phyloP scores from a whole-genome alignment of 2,113 vertebrate species.

The Chloroceryle aenea region DNA sequence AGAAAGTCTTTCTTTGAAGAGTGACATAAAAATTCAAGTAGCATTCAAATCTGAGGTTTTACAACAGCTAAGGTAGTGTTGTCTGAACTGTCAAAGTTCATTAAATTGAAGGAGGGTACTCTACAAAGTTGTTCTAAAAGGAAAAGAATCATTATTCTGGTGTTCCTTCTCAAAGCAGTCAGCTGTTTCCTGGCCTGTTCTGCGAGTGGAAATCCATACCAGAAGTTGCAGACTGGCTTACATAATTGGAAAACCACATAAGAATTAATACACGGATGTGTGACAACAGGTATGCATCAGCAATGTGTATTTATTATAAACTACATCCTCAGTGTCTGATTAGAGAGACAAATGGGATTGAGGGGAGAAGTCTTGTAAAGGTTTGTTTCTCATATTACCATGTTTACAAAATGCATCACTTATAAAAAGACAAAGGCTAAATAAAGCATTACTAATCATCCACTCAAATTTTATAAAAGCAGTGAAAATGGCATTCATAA shows the following conservation, averaged over 20 bases:
- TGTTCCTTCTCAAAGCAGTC: background rate
- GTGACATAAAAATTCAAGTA: background rate
- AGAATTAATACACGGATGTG: background rate
- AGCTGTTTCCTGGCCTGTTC: background rate
- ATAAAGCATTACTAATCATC: background rate
- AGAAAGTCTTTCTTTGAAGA: background rate
- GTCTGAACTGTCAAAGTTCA: background rate
- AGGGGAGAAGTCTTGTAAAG: background rate
- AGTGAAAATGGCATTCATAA: background rate
- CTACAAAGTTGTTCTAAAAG: conserved; percentile 18
- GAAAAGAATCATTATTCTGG: background rate
- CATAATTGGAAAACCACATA: background rate
- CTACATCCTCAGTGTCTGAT: background rate
- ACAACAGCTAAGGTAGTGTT: background rate
- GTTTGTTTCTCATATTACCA: background rate
- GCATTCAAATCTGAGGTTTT: background rate
- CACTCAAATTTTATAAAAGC: background rate
- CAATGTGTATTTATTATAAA: background rate
- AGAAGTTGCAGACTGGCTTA: background rate
- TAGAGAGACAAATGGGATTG: background rate
- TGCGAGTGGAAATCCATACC: background rate
- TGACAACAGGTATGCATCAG: background rate
- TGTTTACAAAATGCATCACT: background rate
- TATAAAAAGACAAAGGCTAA: background rate
- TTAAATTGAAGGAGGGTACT: background rate